phyloP scores from a whole-genome alignment of 2,113 vertebrate species.

The Plectropomus leopardus region DNA sequence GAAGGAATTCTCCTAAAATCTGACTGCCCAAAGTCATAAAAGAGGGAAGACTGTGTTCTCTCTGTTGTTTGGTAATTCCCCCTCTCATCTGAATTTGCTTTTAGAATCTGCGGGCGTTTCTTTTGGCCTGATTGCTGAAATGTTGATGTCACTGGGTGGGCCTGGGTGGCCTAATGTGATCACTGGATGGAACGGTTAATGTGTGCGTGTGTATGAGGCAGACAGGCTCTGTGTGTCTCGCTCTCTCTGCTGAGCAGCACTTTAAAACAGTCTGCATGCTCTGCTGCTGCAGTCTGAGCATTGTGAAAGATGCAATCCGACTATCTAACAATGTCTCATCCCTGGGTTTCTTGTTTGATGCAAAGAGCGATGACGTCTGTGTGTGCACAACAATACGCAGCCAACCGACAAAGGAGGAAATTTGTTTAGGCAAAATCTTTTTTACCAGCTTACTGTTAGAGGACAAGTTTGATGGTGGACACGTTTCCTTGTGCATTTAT shows the following conservation, averaged over 20 bases:
- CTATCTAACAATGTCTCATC: not conserved
- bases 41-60: not conserved
- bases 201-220: constrained; percentile 29
- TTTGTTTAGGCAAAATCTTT: constrained; percentile 7
- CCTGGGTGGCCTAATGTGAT: constrained; percentile 64
- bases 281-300: not conserved
- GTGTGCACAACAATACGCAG: not conserved
- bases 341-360: not conserved
- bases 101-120: constrained; percentile 52
- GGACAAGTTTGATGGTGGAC: no score
- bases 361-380: not conserved
- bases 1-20: not conserved
- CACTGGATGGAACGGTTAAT: constrained; percentile 56
- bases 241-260: constrained; percentile 11
- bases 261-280: constrained; percentile 4
- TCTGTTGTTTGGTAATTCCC: constrained; percentile 21
- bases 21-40: not conserved
- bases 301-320: not conserved
- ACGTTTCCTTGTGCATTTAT: not conserved
- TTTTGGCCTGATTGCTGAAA: constrained; percentile 66
- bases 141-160: constrained; percentile 80
- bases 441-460: not conserved
- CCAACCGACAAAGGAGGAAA: not conserved
- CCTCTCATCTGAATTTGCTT: constrained; percentile 14
- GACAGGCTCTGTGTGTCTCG: constrained; percentile 15